Percentiles rank a stretch among this genome's conserved stretches.
Conservation (phyloP, 2,113 vertebrate genomes). For the Periophthalmodon schlosseri region DNA sequence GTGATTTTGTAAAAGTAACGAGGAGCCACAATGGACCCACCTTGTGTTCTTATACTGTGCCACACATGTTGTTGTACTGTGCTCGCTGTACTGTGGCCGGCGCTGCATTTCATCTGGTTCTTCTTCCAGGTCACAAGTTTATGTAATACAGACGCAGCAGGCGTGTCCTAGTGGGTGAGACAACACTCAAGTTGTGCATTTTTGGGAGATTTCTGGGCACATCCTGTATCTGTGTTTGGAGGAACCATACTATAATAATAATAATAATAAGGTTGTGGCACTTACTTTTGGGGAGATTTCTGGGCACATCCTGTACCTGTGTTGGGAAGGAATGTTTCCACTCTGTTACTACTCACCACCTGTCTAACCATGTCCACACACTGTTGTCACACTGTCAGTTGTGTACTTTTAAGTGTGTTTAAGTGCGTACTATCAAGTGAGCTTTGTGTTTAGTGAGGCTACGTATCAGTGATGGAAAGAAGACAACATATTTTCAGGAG, state of each 20-base stretch:
- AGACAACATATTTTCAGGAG: too few species aligned
- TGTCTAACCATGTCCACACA: neutral
- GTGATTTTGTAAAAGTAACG: too few species aligned
- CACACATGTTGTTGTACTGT: too few species aligned
- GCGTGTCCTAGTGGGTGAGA: conserved; percentile 28
- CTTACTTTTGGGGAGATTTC: conserved; percentile 4
- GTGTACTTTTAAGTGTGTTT: neutral
- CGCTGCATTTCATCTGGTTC: conserved; percentile 1
- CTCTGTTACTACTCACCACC: neutral
- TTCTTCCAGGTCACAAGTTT: conserved; percentile 46
- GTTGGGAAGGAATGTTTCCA: conserved; percentile 4
- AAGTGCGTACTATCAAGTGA: neutral
- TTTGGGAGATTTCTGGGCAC: conserved; percentile 21
- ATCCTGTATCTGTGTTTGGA: neutral
- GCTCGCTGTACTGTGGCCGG: too few species aligned
- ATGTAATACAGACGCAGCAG: conserved; percentile 37
- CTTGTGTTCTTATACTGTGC: too few species aligned
- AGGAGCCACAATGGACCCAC: too few species aligned
- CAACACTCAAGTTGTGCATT: neutral
- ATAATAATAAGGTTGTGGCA: too few species aligned
- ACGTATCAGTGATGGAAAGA: too few species aligned
- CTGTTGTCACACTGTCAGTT: neutral
- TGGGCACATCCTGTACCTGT: conserved; percentile 15
- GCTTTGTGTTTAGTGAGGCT: too few species aligned
- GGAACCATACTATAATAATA: too few species aligned